Conservation (phyloP, 2,888 invertebrate genomes). For the Euclidia mi region DNA sequence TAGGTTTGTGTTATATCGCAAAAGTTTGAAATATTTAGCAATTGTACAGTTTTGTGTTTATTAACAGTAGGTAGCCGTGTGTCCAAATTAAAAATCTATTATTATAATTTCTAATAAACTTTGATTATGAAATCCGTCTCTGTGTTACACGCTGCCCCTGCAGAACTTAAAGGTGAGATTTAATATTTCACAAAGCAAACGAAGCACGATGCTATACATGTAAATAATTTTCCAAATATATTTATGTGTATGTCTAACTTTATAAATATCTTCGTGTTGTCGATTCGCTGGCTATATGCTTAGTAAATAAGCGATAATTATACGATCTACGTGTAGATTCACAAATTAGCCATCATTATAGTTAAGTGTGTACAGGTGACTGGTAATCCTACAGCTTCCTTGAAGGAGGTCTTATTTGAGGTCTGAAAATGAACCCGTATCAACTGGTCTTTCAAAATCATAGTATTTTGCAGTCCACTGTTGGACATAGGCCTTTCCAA, state of each 20-base stretch:
- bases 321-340: too few species aligned
- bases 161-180: conserved; percentile 88
- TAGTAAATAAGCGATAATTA: neutral
- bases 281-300: conserved; percentile 11
- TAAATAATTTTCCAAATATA: too few species aligned
- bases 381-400: too few species aligned
- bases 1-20: too few species aligned
- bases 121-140: conserved; percentile 83
- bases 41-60: conserved; percentile 55
- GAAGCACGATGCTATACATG: conserved; percentile 17
- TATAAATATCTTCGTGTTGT: neutral
- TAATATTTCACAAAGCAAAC: conserved; percentile 2
- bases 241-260: neutral
- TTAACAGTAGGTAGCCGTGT: conserved; percentile 60
- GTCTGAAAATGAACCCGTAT: too few species aligned
- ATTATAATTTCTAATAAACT: conserved; percentile 54
- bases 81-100: conserved; percentile 31
- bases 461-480: too few species aligned
- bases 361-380: too few species aligned
- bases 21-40: too few species aligned
- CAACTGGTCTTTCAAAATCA: too few species aligned
- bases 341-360: neutral
- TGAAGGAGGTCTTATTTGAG: too few species aligned
- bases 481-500: too few species aligned
- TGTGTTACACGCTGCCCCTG: conserved; percentile 89